phyloP scores from a whole-genome alignment of 1,140 invertebrate species.

The fruit fly (Drosophila melanogaster) region Release_6_plus_ISO1_MT NT_033777.3:25922501-25923000 shows the following conservation, averaged over 20 bases:
- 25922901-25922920: conserved; percentile 60
- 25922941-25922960: conserved; percentile 37
- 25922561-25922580: background rate
- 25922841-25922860: conserved; percentile 18
- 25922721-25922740: too few species aligned
- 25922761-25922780: too few species aligned
- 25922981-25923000: conserved; percentile 15
- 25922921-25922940: conserved; percentile 4
- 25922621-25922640: conserved; percentile 1
- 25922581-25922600: background rate
- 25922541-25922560: background rate
- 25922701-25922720: background rate
- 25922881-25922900: conserved; percentile 52
- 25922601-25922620: background rate
- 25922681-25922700: too few species aligned
- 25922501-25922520: conserved; percentile 28
- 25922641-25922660: background rate
- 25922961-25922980: conserved; percentile 1
- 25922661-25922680: too few species aligned
- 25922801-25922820: background rate
- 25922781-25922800: background rate
- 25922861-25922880: conserved; percentile 55
- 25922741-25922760: too few species aligned
- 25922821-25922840: background rate
- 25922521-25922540: conserved; percentile 22